phyloP scores from a whole-genome alignment of 2,113 vertebrate species.

The Ahaetulla prasina region DNA sequence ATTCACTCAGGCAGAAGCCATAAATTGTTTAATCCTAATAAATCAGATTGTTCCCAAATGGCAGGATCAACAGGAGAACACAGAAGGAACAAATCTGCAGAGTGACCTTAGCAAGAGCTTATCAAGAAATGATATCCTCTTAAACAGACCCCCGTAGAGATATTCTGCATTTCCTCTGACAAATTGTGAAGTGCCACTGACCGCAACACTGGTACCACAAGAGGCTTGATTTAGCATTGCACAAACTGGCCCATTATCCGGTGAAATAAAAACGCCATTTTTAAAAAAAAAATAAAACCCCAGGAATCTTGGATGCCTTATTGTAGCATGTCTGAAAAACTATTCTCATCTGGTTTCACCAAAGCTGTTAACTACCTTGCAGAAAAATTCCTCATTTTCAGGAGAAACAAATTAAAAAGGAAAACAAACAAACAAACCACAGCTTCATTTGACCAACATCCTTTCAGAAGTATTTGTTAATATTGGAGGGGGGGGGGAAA shows the following conservation, averaged over 20 bases:
- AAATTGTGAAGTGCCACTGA: conserved; percentile 78
- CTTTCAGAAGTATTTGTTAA: conserved; percentile 38
- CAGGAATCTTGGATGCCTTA: conserved; percentile 64
- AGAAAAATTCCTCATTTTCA: conserved; percentile 67
- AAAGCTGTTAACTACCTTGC: conserved; percentile 67
- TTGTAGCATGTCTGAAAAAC: conserved; percentile 72
- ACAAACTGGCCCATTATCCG: conserved; percentile 82
- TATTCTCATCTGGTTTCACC: conserved; percentile 67
- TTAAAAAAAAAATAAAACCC: conserved; percentile 68
- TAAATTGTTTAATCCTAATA: conserved; percentile 85
- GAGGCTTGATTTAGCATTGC: conserved; percentile 80
- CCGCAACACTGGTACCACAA: conserved; percentile 77
- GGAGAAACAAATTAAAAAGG: conserved; percentile 46
- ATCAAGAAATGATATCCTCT: conserved; percentile 85
- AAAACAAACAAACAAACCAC: conserved; percentile 42
- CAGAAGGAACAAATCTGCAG: conserved; percentile 64
- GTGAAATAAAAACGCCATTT: conserved; percentile 80
- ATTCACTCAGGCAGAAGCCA: conserved; percentile 86
- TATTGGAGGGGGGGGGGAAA: background rate
- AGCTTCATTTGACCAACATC: background rate
- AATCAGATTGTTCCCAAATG: conserved; percentile 88
- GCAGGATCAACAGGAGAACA: conserved; percentile 83
- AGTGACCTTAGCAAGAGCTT: conserved; percentile 76
- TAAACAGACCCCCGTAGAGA: conserved; percentile 81
- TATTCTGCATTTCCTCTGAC: conserved; percentile 76